These are phyloP conservation scores for Meles meles DNA, from an alignment of 2,113 vertebrate genomes.

Conservation along the genomic window DNA sequence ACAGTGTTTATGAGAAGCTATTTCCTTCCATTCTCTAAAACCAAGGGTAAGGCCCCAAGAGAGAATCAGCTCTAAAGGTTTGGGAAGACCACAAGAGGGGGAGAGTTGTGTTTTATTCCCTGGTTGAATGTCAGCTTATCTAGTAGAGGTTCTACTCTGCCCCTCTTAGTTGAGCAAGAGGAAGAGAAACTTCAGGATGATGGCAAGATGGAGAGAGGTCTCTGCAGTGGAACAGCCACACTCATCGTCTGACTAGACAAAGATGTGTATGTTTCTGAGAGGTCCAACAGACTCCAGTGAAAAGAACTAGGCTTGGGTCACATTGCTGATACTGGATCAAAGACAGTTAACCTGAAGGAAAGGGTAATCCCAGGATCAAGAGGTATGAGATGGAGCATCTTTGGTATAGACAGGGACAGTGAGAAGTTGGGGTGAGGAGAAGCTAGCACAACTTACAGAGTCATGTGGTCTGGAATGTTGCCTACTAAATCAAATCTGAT, in stretches of 20 bases:
- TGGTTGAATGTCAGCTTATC: neutral
- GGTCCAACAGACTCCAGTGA: neutral
- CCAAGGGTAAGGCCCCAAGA: neutral
- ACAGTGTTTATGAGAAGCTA: neutral
- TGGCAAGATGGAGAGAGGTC: neutral
- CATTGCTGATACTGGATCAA: neutral
- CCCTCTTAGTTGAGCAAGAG: neutral
- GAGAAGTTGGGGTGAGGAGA: neutral
- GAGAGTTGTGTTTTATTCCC: neutral
- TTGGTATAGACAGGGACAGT: neutral
- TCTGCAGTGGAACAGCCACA: neutral
- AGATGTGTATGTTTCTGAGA: neutral
- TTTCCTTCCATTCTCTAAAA: neutral
- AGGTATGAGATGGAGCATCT: neutral
- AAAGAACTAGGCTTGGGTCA: neutral
- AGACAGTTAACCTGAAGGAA: neutral
- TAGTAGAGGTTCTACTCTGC: neutral
- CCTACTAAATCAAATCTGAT: neutral
- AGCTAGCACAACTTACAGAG: neutral
- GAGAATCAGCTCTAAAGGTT: neutral
- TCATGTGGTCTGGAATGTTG: neutral
- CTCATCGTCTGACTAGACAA: neutral
- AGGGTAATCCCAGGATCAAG: neutral
- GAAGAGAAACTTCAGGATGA: neutral
- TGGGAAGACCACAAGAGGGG: neutral